These are phyloP conservation scores for Colaptes auratus DNA, from an alignment of 2,113 vertebrate genomes.

Conservation along the genomic window DNA sequence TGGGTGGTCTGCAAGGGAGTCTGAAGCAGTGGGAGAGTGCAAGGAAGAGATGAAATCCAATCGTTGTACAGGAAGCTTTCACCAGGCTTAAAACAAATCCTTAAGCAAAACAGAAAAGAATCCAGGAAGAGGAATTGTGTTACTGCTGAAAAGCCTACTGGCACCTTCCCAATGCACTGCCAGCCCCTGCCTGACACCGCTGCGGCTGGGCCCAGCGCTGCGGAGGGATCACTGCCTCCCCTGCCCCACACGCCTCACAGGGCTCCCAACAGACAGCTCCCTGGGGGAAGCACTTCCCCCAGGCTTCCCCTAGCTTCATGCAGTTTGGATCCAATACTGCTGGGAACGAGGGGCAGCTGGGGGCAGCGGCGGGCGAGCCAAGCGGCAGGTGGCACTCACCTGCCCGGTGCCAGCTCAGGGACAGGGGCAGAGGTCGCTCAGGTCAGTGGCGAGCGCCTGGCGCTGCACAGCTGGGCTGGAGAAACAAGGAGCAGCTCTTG, in stretches of 20 bases:
- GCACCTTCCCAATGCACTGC: conserved; percentile 44
- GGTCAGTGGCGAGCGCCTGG: accelerated
- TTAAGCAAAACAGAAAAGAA: conserved; percentile 58
- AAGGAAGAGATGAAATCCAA: conserved; percentile 62
- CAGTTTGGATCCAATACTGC: not conserved
- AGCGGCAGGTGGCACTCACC: not conserved
- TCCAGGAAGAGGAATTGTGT: conserved; percentile 61
- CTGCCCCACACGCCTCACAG: not conserved
- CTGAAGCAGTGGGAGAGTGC: conserved; percentile 30
- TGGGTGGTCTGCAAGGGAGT: conserved; percentile 47
- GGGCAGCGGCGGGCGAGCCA: not conserved
- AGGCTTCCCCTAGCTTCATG: not conserved
- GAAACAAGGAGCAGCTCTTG: not conserved
- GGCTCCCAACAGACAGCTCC: not conserved
- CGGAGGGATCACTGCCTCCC: not conserved
- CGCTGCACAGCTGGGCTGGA: not conserved
- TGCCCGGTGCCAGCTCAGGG: accelerated
- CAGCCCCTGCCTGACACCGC: conserved; percentile 19
- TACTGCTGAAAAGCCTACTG: conserved; percentile 57
- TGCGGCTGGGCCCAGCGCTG: not conserved
- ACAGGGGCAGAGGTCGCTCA: no score
- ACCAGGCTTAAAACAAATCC: conserved; percentile 62
- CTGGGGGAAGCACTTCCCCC: not conserved
- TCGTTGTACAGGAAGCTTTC: conserved; percentile 62
- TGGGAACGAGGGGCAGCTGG: not conserved